Base-by-base conservation (phyloP, 1,140 invertebrate species). In the Lucilia sericata region DNA sequence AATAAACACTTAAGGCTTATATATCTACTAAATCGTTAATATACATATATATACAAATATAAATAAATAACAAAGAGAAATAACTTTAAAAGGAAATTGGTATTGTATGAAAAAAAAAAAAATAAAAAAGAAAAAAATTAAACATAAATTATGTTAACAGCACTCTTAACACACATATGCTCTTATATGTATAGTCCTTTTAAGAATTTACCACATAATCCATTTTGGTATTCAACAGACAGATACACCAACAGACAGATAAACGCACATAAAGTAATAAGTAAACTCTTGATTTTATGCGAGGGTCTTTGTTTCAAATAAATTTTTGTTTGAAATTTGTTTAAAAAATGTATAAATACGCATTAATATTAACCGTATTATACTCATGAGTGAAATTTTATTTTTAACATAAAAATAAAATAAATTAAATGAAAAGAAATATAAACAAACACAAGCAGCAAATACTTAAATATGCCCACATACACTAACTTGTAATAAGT, bases 71-170 rank as follows among this genome's bases (percentile, higher is more conserved):
- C 5, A 75, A 75, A 42, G 42, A 42, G 10, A 42, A 42, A 10
- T 8, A 42, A 42, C 42, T 42, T 42, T 42, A 42, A 42, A 42
- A 42, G 42, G 5, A 42, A 42, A 42, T 42, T 42, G 7, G 42
- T 42, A 42, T 42, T 25, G 19, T 21, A 21, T 4, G 19, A 25
- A 74, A 74, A 25, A 74, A 14, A 13, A 14, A 76, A 76, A 76
- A 42, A 17, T n/a, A n/a, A n/a, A n/a, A 74, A 14, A 13, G 21
- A 76, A 76, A 76, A 42, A 17, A n/a, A 34, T n/a, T 76, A 17
- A 76, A 76, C 74, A 76, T 76, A 76, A 76, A 42, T 76, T 76
- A 76, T 76, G 74, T 42, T 17, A 76, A 19, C 42, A n/a, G 74
- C 3, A 47, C 42, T 42, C 25, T 30, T 34, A 30, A 74, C 74